Conservation (phyloP, 2,797 vertebrate genomes). For the Myotis pilosus region DNA sequence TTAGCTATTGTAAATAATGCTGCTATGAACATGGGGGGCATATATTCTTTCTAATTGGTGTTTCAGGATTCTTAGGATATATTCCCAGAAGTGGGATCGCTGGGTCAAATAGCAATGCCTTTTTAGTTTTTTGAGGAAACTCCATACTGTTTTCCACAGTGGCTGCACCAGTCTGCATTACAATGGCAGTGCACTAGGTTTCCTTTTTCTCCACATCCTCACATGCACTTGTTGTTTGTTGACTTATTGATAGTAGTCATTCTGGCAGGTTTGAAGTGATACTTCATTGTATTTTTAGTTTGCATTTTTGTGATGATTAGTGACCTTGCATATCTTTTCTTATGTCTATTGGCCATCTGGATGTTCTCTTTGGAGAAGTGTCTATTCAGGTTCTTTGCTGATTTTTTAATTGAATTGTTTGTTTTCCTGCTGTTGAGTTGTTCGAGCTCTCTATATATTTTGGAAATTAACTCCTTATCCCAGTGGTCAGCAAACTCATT, state of each 20-base stretch:
- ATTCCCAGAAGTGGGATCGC: neutral
- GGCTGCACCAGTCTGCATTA: neutral
- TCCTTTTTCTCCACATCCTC: neutral
- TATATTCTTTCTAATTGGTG: neutral
- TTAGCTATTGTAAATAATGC: neutral
- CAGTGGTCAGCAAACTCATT: too few species aligned
- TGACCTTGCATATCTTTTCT: neutral
- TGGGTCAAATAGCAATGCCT: neutral
- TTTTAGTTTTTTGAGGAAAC: neutral
- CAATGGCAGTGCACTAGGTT: neutral
- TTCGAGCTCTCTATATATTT: neutral
- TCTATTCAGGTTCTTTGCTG: neutral
- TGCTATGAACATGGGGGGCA: neutral
- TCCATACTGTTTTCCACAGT: neutral
- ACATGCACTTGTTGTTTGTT: neutral
- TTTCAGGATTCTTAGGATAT: neutral
- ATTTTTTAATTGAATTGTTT: neutral
- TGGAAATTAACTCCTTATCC: neutral
- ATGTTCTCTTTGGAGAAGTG: neutral
- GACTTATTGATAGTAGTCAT: neutral
- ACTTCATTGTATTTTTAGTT: neutral
- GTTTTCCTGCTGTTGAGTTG: neutral
- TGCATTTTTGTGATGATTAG: neutral
- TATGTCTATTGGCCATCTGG: neutral
- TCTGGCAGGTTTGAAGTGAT: neutral